These are phyloP conservation scores for Agelastica alni DNA, from an alignment of 2,888 invertebrate species.

Conservation along the genomic window DNA sequence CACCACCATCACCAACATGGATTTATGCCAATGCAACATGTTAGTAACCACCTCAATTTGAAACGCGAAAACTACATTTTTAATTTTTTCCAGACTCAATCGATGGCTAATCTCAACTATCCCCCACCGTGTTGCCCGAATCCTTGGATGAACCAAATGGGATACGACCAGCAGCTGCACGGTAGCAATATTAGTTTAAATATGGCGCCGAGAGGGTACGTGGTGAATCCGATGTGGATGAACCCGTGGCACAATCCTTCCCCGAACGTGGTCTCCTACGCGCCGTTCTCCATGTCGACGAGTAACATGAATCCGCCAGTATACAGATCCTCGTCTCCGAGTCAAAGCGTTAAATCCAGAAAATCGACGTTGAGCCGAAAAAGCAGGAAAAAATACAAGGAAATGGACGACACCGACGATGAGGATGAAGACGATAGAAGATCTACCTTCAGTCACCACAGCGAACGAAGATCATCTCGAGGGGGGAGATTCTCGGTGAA, in stretches of 20 bases:
- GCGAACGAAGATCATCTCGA: constrained; percentile 47
- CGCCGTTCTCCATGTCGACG: constrained; percentile 47
- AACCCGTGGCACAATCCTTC: constrained; percentile 56
- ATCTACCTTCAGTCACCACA: constrained; percentile 51
- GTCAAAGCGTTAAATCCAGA: constrained; percentile 70
- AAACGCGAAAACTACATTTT: no score
- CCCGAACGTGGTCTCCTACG: constrained; percentile 51
- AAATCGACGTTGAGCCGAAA: constrained; percentile 67
- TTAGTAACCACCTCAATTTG: no score
- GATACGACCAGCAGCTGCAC: constrained; percentile 52
- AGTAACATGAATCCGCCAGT: constrained; percentile 61
- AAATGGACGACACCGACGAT: constrained; percentile 59
- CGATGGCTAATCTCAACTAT: constrained; percentile 70
- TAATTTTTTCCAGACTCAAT: no score
- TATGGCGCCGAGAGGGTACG: constrained; percentile 50
- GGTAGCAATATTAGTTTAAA: constrained; percentile 65
- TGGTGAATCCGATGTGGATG: constrained; percentile 57
- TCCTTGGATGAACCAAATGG: constrained; percentile 52
- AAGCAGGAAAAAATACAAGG: constrained; percentile 58
- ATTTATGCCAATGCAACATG: constrained; percentile 64
- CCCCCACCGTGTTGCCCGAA: constrained; percentile 60
- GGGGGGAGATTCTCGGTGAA: constrained; percentile 41
- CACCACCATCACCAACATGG: constrained; percentile 46
- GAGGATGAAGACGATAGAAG: constrained; percentile 44
- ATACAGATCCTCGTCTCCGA: constrained; percentile 69